Base-by-base conservation (phyloP, 2,113 vertebrate genomes). In the Gymnocephalus cernua region DNA sequence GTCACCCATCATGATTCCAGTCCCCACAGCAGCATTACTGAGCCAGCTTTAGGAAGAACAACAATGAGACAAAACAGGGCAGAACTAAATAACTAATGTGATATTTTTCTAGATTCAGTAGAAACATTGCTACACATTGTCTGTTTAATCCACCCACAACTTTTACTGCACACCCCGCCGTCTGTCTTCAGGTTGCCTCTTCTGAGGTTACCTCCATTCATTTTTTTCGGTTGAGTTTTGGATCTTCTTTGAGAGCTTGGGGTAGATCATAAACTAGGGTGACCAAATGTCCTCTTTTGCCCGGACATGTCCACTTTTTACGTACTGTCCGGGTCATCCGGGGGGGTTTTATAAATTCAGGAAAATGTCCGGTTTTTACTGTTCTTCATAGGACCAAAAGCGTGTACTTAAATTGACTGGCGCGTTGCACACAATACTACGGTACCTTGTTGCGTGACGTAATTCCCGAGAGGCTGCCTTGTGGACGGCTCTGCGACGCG, bases 31-130 rank as follows among this genome's bases (percentile, higher is more conserved):
- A 63, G 32, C 13, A 59, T 48, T 29, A 14, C 4, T 64, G 27
- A 75, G 64, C 23, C 47, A 47, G 56, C 47, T 7, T 48, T 41
- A 56, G 14, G 32, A 78, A 41, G 5, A 67, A 63, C 50, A 51
- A 25, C 21, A 80, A 57, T 44, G 25, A 45, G 45, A 80, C 63
- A 21, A 68, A 74, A 54, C 21, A 32, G 32, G 13, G 61, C 54
- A 66, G 44, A 32, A 62, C 4, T 0, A 23, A 59, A 35, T 15
- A 63, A 41, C 68, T 44, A 41, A 44, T 1, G 0, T 11, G 15
- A 4, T 50, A n/a, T 76, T 61, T 66, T 56, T 66, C 14, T 41
- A 41, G 38, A 8, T 27, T 66, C 4, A 48, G 12, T 18, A 47
- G n/a, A 21, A 64, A 23, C 12, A 29, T 12, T n/a, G 14, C 50